phyloP scores from a whole-genome alignment of 2,888 invertebrate species.

The Coremacera marginata region DNA sequence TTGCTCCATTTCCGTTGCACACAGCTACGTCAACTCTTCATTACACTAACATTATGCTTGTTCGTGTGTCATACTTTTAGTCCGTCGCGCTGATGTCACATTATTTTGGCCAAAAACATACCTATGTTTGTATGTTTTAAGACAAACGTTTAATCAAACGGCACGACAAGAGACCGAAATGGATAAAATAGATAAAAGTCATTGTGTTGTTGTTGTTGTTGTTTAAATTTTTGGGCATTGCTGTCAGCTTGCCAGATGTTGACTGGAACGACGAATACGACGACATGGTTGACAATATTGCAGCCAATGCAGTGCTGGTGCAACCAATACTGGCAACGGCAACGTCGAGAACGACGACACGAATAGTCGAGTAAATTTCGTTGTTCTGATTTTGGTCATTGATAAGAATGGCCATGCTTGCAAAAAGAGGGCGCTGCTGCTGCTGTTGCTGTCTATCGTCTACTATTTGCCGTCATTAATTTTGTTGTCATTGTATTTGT shows the following conservation, averaged over 20 bases:
- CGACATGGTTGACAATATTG: neutral
- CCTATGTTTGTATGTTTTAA: constrained; percentile 1
- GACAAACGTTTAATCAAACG: constrained; percentile 35
- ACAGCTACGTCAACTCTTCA: constrained; percentile 42
- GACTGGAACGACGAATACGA: neutral
- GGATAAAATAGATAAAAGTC: neutral
- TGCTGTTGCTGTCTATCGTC: neutral
- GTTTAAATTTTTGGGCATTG: constrained; percentile 35
- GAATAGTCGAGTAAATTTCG: constrained; percentile 1
- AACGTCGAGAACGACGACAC: neutral
- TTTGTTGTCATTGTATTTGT: constrained; percentile 31
- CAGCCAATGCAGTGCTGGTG: no score
- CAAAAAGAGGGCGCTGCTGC: constrained; percentile 1
- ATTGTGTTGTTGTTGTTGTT: constrained; percentile 18
- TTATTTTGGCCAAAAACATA: constrained; percentile 45
- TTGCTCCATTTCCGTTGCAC: constrained; percentile 16
- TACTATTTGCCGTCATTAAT: constrained; percentile 20
- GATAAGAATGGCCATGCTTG: constrained; percentile 34
- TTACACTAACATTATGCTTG: constrained; percentile 40
- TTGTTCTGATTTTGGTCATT: constrained; percentile 32
- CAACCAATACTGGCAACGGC: neutral
- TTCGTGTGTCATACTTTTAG: constrained; percentile 13
- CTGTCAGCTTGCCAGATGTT: neutral
- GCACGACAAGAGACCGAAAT: constrained; percentile 24
- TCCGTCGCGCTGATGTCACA: constrained; percentile 36